Base-by-base conservation (phyloP, 2,113 vertebrate species). In the Toxotes jaculatrix region DNA sequence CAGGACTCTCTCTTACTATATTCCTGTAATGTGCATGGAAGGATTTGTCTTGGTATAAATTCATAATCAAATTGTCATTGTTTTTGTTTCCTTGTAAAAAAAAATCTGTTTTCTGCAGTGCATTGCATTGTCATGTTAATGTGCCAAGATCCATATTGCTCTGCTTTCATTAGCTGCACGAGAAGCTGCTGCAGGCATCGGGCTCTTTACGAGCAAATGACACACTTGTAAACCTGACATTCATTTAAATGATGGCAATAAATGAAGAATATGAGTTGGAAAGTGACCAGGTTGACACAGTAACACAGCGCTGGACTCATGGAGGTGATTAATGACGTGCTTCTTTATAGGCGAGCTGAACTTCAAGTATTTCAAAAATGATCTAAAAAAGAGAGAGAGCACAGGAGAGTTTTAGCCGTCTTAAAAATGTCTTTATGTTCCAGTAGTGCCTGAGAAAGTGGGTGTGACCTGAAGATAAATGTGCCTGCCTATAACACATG, bases 221-320 rank as follows among this genome's bases (percentile, higher is more conserved):
- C 82, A 85, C 57, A 72, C 81, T 89, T 87, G 86, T 86, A 84
- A 89, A 91, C 53, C 82, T 83, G 83, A 80, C 70, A 78, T 76
- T 88, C 70, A 63, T 73, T 83, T 53, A 65, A 73, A 76, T 63
- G 77, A 74, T 19, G 57, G 81, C 65, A 78, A 83, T 91, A 87
- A 87, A 89, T 88, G 70, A 77, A 82, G 69, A 62, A 70, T 77
- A 83, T 73, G 85, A 87, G 77, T 12, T 85, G 87, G 86, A 86
- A 81, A 55, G 69, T 77, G 75, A 75, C 69, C 81, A 80, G 27
- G 63, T 77, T 74, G 79, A 85, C 53, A 66, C 62, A 45, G 70
- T 49, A 77, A 62, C 62, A 70, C 72, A 80, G 9, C 21, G 43
- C 34, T 80, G 55, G 67, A 53, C 42, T 61, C 47, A 3, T 55